Evolutionary conservation across 2,888 invertebrate species (phyloP).

Genomic region (Biston stratarius): DNA sequence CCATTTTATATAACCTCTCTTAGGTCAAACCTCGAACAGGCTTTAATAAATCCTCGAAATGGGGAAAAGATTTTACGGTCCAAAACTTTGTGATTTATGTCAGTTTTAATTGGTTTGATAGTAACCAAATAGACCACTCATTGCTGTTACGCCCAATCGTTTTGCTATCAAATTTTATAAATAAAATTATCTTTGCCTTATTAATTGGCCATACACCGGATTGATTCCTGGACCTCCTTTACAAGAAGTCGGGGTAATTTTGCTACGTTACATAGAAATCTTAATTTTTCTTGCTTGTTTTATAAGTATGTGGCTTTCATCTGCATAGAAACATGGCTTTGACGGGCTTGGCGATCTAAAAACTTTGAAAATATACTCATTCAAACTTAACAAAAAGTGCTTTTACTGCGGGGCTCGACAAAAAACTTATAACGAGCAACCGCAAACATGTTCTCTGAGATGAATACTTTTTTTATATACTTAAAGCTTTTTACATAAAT

Average conservation of each 20-base stretch:
- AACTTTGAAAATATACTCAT: conserved; percentile 10
- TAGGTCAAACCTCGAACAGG: conserved; percentile 15
- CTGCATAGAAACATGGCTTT: background rate
- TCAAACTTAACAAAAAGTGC: conserved; percentile 17
- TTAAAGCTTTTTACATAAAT: background rate
- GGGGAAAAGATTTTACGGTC: conserved; percentile 17
- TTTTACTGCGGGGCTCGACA: conserved; percentile 1
- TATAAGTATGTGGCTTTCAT: conserved; percentile 7
- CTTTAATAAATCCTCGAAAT: conserved; percentile 17
- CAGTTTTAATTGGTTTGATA: conserved; percentile 13
- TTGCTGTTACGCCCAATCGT: conserved; percentile 4
- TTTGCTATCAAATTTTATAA: conserved; percentile 4
- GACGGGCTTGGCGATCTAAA: background rate
- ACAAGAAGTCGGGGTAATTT: background rate
- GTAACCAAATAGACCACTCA: conserved; percentile 7
- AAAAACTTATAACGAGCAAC: conserved; percentile 8
- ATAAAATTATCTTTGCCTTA: background rate
- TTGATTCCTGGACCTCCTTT: background rate
- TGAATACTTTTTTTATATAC: background rate
- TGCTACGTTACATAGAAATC: conserved; percentile 20
- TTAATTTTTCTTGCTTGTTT: background rate
- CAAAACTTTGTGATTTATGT: conserved; percentile 13
- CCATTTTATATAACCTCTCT: conserved; percentile 31
- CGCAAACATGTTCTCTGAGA: conserved; percentile 7
- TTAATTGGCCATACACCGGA: conserved; percentile 8